phyloP scores from a whole-genome alignment of 1,140 invertebrate species.

The Brachionus koreanus region DNA sequence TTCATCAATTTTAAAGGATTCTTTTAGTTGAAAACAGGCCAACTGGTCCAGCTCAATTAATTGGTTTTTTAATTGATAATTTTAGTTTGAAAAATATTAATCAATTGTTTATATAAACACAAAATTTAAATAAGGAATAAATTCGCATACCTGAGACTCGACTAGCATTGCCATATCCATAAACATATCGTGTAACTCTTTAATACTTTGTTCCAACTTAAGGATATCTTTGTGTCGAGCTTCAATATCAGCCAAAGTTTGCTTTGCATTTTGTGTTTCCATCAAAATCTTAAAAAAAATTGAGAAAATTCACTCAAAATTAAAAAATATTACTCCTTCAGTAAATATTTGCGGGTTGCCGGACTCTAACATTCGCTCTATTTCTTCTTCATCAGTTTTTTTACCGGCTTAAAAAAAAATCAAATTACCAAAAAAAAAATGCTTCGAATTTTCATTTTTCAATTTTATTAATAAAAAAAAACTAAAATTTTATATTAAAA shows the following conservation, averaged over 20 bases:
- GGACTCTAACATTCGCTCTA: slow-evolving; percentile 96
- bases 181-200: slow-evolving; percentile 97
- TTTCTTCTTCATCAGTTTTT: slow-evolving; percentile 90
- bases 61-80: no score
- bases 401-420: slow-evolving; percentile 69
- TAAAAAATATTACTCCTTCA: slow-evolving; percentile 74
- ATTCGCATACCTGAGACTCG: slow-evolving; percentile 61
- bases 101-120: no score
- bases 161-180: slow-evolving; percentile 72
- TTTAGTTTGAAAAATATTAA: no score
- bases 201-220: slow-evolving; percentile 94
- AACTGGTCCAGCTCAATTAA: no score
- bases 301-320: neutral
- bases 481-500: no score
- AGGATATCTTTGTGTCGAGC: slow-evolving; percentile 95
- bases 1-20: no score
- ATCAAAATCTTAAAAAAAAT: slow-evolving; percentile 77
- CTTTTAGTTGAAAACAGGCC: no score
- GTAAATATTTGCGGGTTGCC: slow-evolving; percentile 95
- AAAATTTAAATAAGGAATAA: neutral
- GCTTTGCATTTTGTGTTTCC: slow-evolving; percentile 97
- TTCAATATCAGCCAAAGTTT: slow-evolving; percentile 94
- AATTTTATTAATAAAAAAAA: neutral
- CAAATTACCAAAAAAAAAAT: no score
- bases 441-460: no score